Conservation (phyloP, 2,113 vertebrate species). For the Mormoops blainvillei region DNA sequence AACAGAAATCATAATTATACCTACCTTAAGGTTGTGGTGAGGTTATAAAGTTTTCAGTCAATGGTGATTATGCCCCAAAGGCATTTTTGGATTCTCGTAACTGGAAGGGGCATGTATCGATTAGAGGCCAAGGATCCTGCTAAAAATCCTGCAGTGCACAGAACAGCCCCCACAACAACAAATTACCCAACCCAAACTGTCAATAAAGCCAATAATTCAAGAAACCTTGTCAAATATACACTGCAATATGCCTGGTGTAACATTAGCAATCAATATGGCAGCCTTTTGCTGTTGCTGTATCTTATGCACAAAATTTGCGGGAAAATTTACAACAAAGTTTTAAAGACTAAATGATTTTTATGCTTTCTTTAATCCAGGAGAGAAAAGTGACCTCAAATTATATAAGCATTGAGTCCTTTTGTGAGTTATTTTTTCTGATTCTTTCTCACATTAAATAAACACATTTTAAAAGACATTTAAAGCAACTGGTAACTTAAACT, state of each 20-base stretch:
- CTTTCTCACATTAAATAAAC: neutral
- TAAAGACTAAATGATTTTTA: neutral
- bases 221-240: neutral
- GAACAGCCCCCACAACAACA: neutral
- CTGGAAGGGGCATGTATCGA: neutral
- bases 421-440: neutral
- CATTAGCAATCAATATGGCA: neutral
- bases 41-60: neutral
- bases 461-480: neutral
- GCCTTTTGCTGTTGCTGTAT: neutral
- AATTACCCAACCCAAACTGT: neutral
- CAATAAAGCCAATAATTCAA: neutral
- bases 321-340: neutral
- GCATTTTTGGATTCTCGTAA: neutral
- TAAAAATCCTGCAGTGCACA: neutral
- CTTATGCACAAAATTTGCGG: neutral
- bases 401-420: neutral
- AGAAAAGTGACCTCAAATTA: neutral
- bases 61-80: neutral
- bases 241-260: neutral
- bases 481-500: neutral
- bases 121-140: neutral
- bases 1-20: neutral
- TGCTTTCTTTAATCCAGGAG: neutral
- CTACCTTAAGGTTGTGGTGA: neutral